Percentiles rank a stretch among this genome's conserved stretches.
These are phyloP conservation scores for Sinhomidia bicolor DNA, from an alignment of 2,888 invertebrate species.

Conservation along the genomic window DNA sequence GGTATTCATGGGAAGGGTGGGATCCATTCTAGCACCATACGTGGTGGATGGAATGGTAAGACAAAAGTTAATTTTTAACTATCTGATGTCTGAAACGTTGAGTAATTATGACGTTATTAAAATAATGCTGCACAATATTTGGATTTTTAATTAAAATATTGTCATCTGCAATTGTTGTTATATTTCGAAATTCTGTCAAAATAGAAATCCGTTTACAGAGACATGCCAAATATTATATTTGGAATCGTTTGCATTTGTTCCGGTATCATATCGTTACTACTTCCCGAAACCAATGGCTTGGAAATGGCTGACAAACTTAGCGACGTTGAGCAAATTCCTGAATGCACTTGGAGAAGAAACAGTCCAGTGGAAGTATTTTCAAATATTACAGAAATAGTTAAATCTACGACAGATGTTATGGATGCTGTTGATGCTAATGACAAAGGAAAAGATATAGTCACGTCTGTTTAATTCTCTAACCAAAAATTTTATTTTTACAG, in stretches of 20 bases:
- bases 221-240: constrained; percentile 78
- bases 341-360: neutral
- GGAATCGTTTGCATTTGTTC: constrained; percentile 71
- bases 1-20: constrained; percentile 75
- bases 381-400: neutral
- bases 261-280: constrained; percentile 64
- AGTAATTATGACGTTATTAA: no score
- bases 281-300: constrained; percentile 77
- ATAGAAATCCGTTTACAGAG: constrained; percentile 74
- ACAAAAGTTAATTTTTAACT: neutral
- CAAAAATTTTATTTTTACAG: no score
- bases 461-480: no score
- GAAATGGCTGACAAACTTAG: constrained; percentile 76
- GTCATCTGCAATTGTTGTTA: neutral
- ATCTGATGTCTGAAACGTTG: no score
- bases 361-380: neutral
- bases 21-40: constrained; percentile 77
- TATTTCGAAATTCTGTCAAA: neutral
- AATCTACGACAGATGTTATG: no score
- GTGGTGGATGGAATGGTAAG: constrained; percentile 76
- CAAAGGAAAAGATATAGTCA: no score
- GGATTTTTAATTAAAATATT: neutral
- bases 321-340: constrained; percentile 29
- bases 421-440: no score
- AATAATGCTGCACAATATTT: neutral